These are phyloP conservation scores for Octonoba sinensis DNA, from an alignment of 2,888 invertebrate species.

Conservation along the genomic window DNA sequence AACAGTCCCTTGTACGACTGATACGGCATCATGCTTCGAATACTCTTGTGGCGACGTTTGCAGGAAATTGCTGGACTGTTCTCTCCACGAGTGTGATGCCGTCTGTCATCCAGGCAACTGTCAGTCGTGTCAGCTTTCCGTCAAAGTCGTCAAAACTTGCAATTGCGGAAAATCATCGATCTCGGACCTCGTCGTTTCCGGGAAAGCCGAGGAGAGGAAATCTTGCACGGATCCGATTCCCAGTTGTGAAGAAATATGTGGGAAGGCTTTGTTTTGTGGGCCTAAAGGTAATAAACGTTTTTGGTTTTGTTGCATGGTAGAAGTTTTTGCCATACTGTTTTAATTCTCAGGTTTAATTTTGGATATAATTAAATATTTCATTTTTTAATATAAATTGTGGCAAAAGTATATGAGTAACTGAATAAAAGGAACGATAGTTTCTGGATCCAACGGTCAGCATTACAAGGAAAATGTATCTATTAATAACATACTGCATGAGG, in stretches of 20 bases:
- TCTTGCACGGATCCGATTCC: conserved; percentile 86
- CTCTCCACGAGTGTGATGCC: conserved; percentile 80
- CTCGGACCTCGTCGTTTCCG: conserved; percentile 61
- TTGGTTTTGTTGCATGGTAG: background rate
- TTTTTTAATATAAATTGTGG: too few relatives aligned
- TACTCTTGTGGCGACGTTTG: conserved; percentile 82
- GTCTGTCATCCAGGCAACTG: conserved; percentile 81
- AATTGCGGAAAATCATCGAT: conserved; percentile 81
- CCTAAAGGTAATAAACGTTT: conserved; percentile 70
- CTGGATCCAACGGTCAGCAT: too few relatives aligned
- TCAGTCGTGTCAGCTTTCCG: conserved; percentile 77
- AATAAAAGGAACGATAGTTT: too few relatives aligned
- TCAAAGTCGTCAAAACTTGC: conserved; percentile 78
- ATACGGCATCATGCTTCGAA: conserved; percentile 72
- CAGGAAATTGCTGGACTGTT: conserved; percentile 79
- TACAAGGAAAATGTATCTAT: too few relatives aligned
- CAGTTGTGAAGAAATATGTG: conserved; percentile 70
- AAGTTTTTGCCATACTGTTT: background rate
- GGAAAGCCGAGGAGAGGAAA: conserved; percentile 72
- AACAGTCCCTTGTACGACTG: conserved; percentile 77
- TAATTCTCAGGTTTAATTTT: background rate
- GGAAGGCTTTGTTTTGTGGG: conserved; percentile 62
- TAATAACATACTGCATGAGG: too few relatives aligned
- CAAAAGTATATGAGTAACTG: too few relatives aligned
- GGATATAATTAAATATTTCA: too few relatives aligned